Percentiles rank a stretch among this genome's conserved stretches.
Conservation (phyloP, 2,113 vertebrate genomes). For the Callaeas wilsoni region DNA sequence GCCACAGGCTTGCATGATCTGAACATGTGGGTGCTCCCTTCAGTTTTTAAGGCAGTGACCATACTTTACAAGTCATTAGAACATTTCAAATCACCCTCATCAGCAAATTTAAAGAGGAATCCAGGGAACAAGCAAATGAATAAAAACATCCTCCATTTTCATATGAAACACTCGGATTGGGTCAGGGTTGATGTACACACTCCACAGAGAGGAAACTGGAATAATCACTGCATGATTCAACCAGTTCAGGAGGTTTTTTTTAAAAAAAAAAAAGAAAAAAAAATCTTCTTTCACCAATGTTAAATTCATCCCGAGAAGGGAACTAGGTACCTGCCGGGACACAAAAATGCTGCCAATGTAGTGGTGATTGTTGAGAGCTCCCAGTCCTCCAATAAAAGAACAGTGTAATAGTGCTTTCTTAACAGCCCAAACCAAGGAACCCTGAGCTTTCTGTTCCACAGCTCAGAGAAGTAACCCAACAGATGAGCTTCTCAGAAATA, state of each 20-base stretch:
- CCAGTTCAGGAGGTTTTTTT: background rate
- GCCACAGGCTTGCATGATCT: background rate
- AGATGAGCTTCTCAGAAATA: conserved; percentile 42
- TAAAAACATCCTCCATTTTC: background rate
- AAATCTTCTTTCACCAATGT: background rate
- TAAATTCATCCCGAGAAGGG: background rate
- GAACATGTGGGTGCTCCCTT: background rate
- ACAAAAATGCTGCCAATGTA: background rate
- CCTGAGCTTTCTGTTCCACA: background rate
- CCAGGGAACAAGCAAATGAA: background rate
- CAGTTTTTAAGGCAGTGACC: background rate
- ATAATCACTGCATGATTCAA: background rate
- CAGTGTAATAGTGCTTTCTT: background rate
- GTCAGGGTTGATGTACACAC: background rate
- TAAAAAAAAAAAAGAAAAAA: background rate
- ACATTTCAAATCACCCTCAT: background rate
- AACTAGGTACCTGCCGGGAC: background rate
- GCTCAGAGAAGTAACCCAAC: background rate
- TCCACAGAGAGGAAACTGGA: background rate
- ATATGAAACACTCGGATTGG: background rate
- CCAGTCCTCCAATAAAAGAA: background rate
- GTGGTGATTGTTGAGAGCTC: background rate
- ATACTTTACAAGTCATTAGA: background rate
- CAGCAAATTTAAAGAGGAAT: background rate
- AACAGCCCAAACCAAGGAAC: background rate